Evolutionary conservation across 1,140 invertebrate genomes (phyloP), one percentile per base, ranked within the genome.

Genomic region (Leucophenga varia): DNA sequence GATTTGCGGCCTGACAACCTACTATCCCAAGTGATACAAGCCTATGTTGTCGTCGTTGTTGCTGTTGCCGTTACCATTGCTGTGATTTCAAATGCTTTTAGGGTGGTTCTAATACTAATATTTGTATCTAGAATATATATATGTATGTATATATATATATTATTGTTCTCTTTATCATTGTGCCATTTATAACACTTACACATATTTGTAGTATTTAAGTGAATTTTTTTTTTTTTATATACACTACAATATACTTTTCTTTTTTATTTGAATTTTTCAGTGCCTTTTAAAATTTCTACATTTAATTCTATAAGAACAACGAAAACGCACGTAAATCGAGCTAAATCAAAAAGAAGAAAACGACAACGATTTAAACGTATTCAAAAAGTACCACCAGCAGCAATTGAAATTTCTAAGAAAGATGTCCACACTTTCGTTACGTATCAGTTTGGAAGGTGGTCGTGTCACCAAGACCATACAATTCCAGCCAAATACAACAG

Each of bases 401-500:
- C 32, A 14, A 34, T 3, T 5, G 4, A 37, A 37, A 17, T 37
- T 8, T 34, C 16, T 37, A 28, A 37, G 4, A 49, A 70, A 53
- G 40, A 74, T 74, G 71, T 72, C 71, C 55, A 86, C 89, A 37
- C 77, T 98, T 46, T 95, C 95, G 54, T 83, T 99, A 57, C 93
- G 93, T 77, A 94, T 99, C 75, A 89, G 89, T 67, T 89, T 97
- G 68, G 88, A 93, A 59, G 93, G 93, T 57, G 88, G 89, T 70
- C 92, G 92, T 78, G 89, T 94, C 57, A 93, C 91, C 55, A 98
- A 98, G 81, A 97, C 93, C 55, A 96, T 99, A 81, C 93, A 97
- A 78, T 98, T 99, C 77, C 92, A 97, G 77, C 91, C 94, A 10
- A 86, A 89, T 58, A 96, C 89, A 37, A 87, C 88, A 39, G 91